phyloP scores from a whole-genome alignment of 2,797 vertebrate species.

The Enteromius trimaculatus region DNA sequence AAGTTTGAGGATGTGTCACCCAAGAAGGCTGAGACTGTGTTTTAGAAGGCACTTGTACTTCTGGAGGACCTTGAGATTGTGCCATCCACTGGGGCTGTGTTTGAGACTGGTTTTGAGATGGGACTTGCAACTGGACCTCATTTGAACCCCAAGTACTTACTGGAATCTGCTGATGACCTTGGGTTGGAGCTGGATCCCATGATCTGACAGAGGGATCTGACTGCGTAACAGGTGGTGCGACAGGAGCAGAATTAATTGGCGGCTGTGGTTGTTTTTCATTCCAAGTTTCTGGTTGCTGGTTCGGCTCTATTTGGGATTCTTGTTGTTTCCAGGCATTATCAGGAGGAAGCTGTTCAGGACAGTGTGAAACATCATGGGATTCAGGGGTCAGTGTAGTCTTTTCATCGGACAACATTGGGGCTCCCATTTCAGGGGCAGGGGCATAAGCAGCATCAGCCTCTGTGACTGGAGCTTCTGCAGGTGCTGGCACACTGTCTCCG shows the following conservation, averaged over 20 bases:
- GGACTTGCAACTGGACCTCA: constrained; percentile 69
- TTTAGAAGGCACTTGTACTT: constrained; percentile 60
- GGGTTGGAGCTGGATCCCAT: constrained; percentile 71
- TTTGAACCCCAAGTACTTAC: constrained; percentile 70
- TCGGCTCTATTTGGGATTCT: constrained; percentile 70
- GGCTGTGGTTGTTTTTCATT: constrained; percentile 63
- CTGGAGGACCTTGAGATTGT: constrained; percentile 70
- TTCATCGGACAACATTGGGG: constrained; percentile 65
- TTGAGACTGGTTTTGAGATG: constrained; percentile 65
- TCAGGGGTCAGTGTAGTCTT: constrained; percentile 64
- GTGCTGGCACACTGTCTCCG: constrained; percentile 78
- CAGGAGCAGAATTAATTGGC: constrained; percentile 41
- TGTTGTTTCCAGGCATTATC: constrained; percentile 68
- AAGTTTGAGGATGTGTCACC: constrained; percentile 68
- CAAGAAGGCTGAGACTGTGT: constrained; percentile 64
- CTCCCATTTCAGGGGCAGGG: constrained; percentile 67
- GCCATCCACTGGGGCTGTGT: constrained; percentile 64
- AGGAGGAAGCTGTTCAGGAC: constrained; percentile 64
- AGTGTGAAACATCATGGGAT: constrained; percentile 49
- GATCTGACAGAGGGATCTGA: constrained; percentile 63
- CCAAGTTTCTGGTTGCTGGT: constrained; percentile 66
- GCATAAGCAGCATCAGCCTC: constrained; percentile 64
- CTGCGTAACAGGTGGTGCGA: constrained; percentile 61
- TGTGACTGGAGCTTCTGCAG: constrained; percentile 71
- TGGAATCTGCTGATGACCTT: constrained; percentile 69